Evolutionary conservation across 2,797 vertebrate species (phyloP).

Genomic region (Streptopelia turtur): DNA sequence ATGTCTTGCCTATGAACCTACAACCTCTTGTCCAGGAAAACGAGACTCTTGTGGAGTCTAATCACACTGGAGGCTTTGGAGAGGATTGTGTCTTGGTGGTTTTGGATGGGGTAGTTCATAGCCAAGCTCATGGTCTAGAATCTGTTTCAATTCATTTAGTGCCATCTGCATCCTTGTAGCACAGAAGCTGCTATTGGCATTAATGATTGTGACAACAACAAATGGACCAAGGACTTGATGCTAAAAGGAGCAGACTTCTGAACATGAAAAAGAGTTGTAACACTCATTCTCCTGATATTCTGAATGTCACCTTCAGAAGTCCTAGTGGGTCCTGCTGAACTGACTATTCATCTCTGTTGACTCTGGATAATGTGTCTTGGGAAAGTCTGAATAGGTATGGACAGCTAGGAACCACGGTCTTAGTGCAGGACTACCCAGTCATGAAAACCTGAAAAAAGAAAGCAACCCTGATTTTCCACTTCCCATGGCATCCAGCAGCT

Average conservation of each 20-base stretch:
- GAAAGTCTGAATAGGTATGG: slow-evolving; percentile 16
- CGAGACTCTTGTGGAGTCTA: background rate
- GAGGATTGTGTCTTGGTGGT: background rate
- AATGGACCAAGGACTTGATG: background rate
- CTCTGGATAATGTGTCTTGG: background rate
- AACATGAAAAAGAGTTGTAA: background rate
- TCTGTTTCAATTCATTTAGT: background rate
- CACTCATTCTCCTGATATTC: background rate
- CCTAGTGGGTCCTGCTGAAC: background rate
- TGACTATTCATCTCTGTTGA: slow-evolving; percentile 32
- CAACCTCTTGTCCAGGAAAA: background rate
- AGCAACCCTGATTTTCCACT: background rate
- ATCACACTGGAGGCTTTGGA: background rate
- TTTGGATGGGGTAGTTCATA: background rate
- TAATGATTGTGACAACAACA: slow-evolving; percentile 30
- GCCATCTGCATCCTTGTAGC: background rate
- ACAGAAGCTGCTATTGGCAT: slow-evolving; percentile 11
- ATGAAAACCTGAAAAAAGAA: background rate
- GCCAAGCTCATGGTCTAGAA: background rate
- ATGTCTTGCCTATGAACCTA: background rate
- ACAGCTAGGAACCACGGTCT: background rate
- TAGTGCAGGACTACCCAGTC: background rate
- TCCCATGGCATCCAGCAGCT: background rate
- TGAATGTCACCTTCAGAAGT: slow-evolving; percentile 29
- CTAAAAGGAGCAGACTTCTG: slow-evolving; percentile 28